Percentiles rank a stretch among this genome's conserved stretches.
These are phyloP conservation scores for Solen grandis DNA, from an alignment of 1,140 invertebrate genomes.

Conservation along the genomic window DNA sequence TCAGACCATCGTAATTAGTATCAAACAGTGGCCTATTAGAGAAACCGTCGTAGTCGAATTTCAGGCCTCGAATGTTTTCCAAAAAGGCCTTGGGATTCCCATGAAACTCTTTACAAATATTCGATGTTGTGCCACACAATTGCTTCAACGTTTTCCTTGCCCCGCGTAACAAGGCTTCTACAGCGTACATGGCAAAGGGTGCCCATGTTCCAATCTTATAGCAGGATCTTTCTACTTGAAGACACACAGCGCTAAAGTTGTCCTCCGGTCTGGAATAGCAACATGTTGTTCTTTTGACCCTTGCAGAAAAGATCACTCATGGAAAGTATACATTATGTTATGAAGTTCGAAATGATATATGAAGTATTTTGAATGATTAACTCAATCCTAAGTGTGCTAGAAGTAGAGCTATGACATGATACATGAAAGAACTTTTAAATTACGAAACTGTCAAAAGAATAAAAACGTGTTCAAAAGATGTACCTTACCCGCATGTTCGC, in stretches of 20 bases:
- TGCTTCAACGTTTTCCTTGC: background rate
- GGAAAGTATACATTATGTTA: background rate
- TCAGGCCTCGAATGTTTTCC: background rate
- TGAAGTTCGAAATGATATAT: background rate
- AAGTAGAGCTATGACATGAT: too few species aligned
- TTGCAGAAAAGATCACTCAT: too few species aligned
- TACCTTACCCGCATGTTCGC: too few species aligned
- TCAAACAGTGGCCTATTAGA: background rate
- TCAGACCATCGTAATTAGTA: constrained; percentile 5
- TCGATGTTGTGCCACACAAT: background rate
- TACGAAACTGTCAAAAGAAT: too few species aligned
- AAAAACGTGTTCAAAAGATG: too few species aligned
- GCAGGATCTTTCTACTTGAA: background rate
- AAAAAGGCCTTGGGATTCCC: background rate
- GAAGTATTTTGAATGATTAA: background rate
- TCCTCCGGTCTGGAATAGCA: background rate
- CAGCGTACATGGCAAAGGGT: constrained; percentile 37
- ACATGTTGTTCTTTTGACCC: background rate
- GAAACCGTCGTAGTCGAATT: background rate
- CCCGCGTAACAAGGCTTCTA: background rate
- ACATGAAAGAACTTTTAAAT: too few species aligned
- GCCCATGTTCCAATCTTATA: constrained; percentile 35
- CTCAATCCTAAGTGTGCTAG: background rate
- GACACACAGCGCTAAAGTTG: background rate
- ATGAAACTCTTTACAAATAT: background rate